Base-by-base conservation (phyloP, 2,797 vertebrate genomes). In the Sebastes matsubarae region DNA sequence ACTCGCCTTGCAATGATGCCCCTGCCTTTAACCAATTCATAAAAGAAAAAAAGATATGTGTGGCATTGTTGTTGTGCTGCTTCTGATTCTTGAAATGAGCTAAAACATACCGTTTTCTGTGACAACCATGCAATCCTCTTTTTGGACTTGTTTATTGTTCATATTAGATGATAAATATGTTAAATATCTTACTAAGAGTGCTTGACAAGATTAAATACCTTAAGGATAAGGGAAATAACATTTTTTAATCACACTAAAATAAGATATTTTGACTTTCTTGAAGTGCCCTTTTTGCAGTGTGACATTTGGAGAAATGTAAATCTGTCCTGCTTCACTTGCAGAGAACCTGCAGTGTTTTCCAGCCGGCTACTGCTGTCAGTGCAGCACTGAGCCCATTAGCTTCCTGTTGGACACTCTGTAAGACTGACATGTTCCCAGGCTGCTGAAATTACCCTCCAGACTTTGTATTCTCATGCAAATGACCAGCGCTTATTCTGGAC, bases 391-490 rank as follows among this genome's bases (percentile, higher is more conserved):
- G 73, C 66, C 70, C 80, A 77, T 88, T 87, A 87, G 59, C 69
- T 46, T 77, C 73, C 68, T 78, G 77, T 77, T 77, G 50, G 82
- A 84, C 32, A 22, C 68, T 72, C 68, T 72, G 82, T 81, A 72
- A n/a, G 46, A 71, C 77, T 70, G 83, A 84, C 85, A 55, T 50
- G 79, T 77, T 75, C 82, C 85, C 79, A 83, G 79, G 69, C 68
- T 18, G 68, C 75, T 78, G 75, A 84, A 87, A 88, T 89, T 79
- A 81, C 77, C 59, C 71, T 81, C 66, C 83, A 72, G 61, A 69
- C 69, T 72, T 34, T 24, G 25, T 75, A 82, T 90, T 87, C 68
- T 88, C 81, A 90, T 90, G 85, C 80, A 87, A 87, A 91, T 89
- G 79, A 32, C 69, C 75, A 10, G 32, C 2, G n/a, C 68, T 74